Base-by-base conservation (phyloP, 2,888 invertebrate species). In the Escarpia spicata region DNA sequence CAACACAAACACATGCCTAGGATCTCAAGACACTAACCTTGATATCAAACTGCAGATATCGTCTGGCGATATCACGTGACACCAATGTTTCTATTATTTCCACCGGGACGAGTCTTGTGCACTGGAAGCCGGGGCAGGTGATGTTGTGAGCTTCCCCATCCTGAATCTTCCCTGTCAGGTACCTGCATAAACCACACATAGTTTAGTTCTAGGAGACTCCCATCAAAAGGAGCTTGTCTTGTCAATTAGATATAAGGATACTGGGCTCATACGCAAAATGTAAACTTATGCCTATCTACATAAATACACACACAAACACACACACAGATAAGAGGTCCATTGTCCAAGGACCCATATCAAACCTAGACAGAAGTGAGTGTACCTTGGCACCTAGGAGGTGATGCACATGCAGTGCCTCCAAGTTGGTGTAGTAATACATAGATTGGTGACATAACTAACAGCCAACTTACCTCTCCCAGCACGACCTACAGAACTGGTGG, bases 21-120 rank as follows among this genome's bases (percentile, higher is more conserved):
- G 75, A 75, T 75, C 19, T 4, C n/a, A 75, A 75, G 75, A 26
- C 6, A 75, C 75, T 75, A 75, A 97, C 97, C 97, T 97, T 97
- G 93, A 98, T 97, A 96, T 98, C 98, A 96, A 97, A 97, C 95
- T 97, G 97, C 43, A 97, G 96, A 95, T 97, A 98, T 95, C 97
- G 96, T 91, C 97, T 96, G 10, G 97, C 97, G 97, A 97, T 97
- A 94, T 97, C 97, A 2, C 97, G 97, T 92, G 97, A 97, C n/a
- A 98, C 97, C 92, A 97, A 96, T 94, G 97, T 97, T 96, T 98
- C 97, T 93, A 98, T 97, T 44, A 97, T 96, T 94, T 97, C 97
- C 0, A 97, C 97, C 43, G 97, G 97, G 60, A 98, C 97, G 93
- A 97, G 96, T 94, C 97, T 97, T 94, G 97, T 97, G 95, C 98